Evolutionary conservation across 1,140 invertebrate genomes (phyloP), one percentile per base, ranked within the genome.

Genomic region (Nebria ingens): DNA sequence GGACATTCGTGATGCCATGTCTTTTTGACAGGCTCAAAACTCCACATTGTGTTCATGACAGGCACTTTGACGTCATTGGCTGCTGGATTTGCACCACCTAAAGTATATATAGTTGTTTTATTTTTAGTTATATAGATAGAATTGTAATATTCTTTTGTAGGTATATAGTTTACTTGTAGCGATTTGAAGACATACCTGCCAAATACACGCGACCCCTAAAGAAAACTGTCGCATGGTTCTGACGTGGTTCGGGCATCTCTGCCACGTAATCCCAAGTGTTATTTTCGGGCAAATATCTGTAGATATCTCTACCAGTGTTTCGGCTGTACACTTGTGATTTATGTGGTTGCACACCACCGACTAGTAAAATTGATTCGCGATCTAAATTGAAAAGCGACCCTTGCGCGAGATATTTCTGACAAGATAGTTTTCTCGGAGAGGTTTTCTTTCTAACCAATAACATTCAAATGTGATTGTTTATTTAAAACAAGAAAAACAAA

Each of bases 291-390:
- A 76, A 69, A 59, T 76, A 81, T 58, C 77, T 73, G 54, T 68
- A 74, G 51, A 80, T 77, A 60, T 79, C 72, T 61, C 76, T 77
- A n/a, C 78, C 76, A 2, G 73, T 75, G 51, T 80, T 80, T 4
- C 71, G 68, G 0, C 66, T 64, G 2, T 65, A 57, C 0, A 76
- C 77, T 55, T 76, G 78, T 2, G 67, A 60, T 2, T 65, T 67
- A 56, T 80, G 76, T n/a, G 77, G 76, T 62, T 82, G 78, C 6
- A 78, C 72, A 0, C 80, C 79, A 2, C 80, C 80, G 58, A 81
- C 78, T 2, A 82, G 73, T 1, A 81, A 63, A 11, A 81, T 72
- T 1, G 78, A 72, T 57, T 81, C 78, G 11, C 73, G 63, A 23
- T 78, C 73, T 57, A 72, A 64, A 56, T 74, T 72, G 62, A 77